Base-by-base conservation (phyloP, 2,888 invertebrate genomes). In the Chrysomela aeneicollis region DNA sequence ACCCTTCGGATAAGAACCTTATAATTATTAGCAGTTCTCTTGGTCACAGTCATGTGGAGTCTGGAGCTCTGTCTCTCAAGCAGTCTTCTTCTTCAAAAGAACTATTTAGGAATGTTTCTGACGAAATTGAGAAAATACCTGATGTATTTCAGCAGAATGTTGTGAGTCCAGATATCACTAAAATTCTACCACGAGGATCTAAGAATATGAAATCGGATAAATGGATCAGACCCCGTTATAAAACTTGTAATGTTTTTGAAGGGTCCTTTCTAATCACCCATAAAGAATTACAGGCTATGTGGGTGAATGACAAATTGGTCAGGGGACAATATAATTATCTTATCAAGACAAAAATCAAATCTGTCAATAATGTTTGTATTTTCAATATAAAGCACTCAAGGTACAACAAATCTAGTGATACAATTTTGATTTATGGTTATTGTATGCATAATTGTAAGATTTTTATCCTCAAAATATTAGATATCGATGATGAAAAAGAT, bases 331-430 rank as follows among this genome's bases (percentile, higher is more conserved):
- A 15, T 17, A 22, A 30, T 17, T 51, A 15, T 12, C 6, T 51
- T 3, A 10, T 26, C 9, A 19, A 22, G 2, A 22, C 10, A 21
- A 1, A 22, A 22, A 21, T 51, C 8, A n/a, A 15, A 22, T 4
- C n/a, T n/a, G 26, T 51, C 1, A 51, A 51, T 51, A 51, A 51
- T 51, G 6, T 22, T 26, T 51, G 51, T 22, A 26, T 51, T 22
- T 1, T 51, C 21, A 51, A 51, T n/a, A 51, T 51, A 9, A 51
- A 51, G 22, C 51, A 51, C 22, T 51, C 21, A 1, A 51, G 51
- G 30, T 51, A 17, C 17, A 15, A 12, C 1, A 51, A 22, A 26
- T 22, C 10, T 15, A 51, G 30, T 15, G 17, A 51, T 9, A 22
- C 9, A 17, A 6, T 51, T 2, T 1, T 51, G 15, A n/a, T 51